Evolutionary conservation across 64 coral and sea anemone species (phyloP).

Genomic region (Montipora cactus): DNA sequence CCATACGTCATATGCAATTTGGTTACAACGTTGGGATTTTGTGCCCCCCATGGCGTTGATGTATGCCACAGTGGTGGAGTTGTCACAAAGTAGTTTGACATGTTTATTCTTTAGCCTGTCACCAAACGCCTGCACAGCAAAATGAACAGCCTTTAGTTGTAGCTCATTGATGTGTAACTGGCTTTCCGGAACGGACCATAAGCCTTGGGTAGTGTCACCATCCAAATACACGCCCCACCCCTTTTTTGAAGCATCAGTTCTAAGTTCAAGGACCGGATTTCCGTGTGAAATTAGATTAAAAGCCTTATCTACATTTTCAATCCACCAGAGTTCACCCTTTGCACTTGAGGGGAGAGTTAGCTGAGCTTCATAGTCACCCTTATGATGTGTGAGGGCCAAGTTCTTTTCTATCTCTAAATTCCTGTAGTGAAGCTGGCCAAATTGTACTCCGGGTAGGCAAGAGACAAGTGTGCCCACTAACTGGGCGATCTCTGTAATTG

Average conservation of each 20-base stretch:
- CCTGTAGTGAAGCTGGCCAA: slow-evolving; percentile 59
- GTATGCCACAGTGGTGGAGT: slow-evolving; percentile 43
- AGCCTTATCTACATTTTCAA: too few relatives aligned
- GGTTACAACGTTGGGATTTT: slow-evolving; percentile 4
- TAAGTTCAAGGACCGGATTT: too few relatives aligned
- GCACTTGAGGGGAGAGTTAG: too few relatives aligned
- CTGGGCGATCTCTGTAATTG: slow-evolving; percentile 32
- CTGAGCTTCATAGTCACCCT: too few relatives aligned
- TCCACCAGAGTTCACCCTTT: too few relatives aligned
- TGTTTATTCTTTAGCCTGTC: slow-evolving; percentile 41
- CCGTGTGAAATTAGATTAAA: too few relatives aligned
- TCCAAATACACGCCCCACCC: background rate
- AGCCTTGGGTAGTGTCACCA: slow-evolving; percentile 25
- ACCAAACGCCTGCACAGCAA: slow-evolving; percentile 8
- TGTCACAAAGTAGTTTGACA: slow-evolving; percentile 58
- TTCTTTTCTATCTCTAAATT: slow-evolving; percentile 38
- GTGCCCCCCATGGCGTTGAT: slow-evolving; percentile 11
- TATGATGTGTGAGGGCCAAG: too few relatives aligned
- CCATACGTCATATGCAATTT: slow-evolving; percentile 37
- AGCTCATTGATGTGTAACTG: slow-evolving; percentile 55
- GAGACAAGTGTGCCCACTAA: slow-evolving; percentile 35
- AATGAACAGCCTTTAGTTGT: slow-evolving; percentile 44
- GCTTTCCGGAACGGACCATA: slow-evolving; percentile 24
- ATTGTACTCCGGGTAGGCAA: slow-evolving; percentile 19
- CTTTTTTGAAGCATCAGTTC: too few relatives aligned